These are phyloP conservation scores for Tyria jacobaeae DNA, from an alignment of 2,888 invertebrate genomes.

Conservation along the genomic window DNA sequence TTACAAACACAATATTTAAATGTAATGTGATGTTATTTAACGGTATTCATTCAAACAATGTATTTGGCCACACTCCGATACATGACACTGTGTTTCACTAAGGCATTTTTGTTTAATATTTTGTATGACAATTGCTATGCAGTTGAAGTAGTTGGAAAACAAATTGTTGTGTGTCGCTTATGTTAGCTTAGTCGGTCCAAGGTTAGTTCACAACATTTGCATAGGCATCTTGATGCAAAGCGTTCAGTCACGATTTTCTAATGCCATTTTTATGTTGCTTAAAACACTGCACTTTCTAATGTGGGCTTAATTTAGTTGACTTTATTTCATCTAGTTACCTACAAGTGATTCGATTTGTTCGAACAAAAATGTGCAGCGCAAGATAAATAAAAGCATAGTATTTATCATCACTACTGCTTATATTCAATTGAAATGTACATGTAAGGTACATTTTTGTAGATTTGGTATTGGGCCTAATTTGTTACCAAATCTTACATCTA, in stretches of 20 bases:
- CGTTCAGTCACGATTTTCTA: slow-evolving; percentile 67
- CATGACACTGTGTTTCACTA: slow-evolving; percentile 43
- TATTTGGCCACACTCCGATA: slow-evolving; percentile 43
- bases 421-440: too few species aligned
- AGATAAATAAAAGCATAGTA: too few species aligned
- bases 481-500: too few species aligned
- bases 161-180: slow-evolving; percentile 30
- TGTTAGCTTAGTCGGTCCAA: slow-evolving; percentile 62
- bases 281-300: slow-evolving; percentile 51
- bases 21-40: slow-evolving; percentile 64
- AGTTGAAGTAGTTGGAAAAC: slow-evolving; percentile 38
- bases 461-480: too few species aligned
- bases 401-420: too few species aligned
- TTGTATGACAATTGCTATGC: slow-evolving; percentile 22
- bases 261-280: slow-evolving; percentile 58
- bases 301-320: slow-evolving; percentile 16
- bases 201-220: slow-evolving; percentile 77
- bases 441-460: too few species aligned
- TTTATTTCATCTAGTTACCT: not conserved
- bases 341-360: not conserved
- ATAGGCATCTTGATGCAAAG: slow-evolving; percentile 64
- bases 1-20: slow-evolving; percentile 64
- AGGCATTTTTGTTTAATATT: slow-evolving; percentile 25
- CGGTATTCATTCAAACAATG: slow-evolving; percentile 59
- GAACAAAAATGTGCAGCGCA: not conserved